Evolutionary conservation across 2,888 invertebrate genomes (phyloP).

Genomic region (Lithodes maja): DNA sequence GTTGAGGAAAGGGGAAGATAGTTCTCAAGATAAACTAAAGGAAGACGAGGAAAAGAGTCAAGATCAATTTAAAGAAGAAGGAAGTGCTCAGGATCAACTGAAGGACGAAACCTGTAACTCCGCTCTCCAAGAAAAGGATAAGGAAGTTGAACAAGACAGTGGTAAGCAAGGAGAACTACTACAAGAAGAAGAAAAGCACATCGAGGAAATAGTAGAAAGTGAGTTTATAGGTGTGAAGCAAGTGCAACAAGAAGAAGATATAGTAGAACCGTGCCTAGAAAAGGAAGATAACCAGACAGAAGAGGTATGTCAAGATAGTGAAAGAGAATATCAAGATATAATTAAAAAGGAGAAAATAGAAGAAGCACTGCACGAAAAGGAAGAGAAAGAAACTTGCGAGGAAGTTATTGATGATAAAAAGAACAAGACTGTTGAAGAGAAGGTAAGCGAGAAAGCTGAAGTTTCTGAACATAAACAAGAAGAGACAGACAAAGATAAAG

Average conservation of each 20-base stretch:
- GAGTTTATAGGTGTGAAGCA: no score
- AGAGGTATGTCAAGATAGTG: no score
- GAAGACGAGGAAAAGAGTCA: not conserved
- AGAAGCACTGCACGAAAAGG: not conserved
- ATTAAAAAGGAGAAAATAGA: no score
- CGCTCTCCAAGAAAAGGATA: not conserved
- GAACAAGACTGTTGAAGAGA: slow-evolving; percentile 3
- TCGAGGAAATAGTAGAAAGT: no score
- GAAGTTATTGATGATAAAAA: not conserved
- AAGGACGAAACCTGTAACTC: not conserved
- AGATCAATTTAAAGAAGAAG: not conserved
- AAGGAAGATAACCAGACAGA: not conserved
- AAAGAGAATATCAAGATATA: no score
- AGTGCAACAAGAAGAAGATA: not conserved
- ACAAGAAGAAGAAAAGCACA: no score
- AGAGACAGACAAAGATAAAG: not conserved
- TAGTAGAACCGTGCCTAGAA: not conserved
- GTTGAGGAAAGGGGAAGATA: not conserved
- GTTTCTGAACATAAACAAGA: not conserved
- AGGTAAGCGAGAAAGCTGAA: slow-evolving; percentile 12
- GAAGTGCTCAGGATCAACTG: not conserved
- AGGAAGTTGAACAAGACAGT: not conserved
- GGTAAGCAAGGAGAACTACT: no score
- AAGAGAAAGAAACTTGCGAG: not conserved
- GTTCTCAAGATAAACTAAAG: not conserved